Conservation (phyloP, 2,797 vertebrate species). For the Syngnathus rostellatus region DNA sequence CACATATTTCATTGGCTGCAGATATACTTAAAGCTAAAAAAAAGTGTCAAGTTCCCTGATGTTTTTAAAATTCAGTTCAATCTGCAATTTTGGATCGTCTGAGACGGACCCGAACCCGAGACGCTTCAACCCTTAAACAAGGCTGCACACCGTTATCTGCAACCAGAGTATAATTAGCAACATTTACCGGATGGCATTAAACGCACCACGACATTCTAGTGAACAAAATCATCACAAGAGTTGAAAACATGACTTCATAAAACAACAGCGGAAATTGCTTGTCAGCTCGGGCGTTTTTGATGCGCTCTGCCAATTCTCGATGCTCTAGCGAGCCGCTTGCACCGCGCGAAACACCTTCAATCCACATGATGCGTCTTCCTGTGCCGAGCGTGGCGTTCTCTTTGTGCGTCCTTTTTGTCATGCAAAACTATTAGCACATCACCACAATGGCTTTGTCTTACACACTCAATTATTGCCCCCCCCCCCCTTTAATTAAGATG, state of each 20-base stretch:
- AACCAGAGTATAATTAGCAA: too few species aligned
- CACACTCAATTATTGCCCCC: slow-evolving; percentile 43
- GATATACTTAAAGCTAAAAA: too few species aligned
- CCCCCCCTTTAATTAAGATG: slow-evolving; percentile 22
- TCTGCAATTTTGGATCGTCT: too few species aligned
- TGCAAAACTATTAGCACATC: slow-evolving; percentile 43
- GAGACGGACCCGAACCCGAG: too few species aligned
- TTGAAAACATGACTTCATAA: slow-evolving; percentile 21
- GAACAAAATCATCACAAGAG: too few species aligned
- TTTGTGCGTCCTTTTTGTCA: slow-evolving; percentile 46
- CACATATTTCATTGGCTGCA: too few species aligned
- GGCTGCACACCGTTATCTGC: too few species aligned
- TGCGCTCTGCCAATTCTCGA: slow-evolving; percentile 42
- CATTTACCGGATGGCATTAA: slow-evolving; percentile 13
- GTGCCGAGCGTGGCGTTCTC: slow-evolving; percentile 41
- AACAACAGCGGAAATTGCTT: neutral
- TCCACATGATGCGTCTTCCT: slow-evolving; percentile 32
- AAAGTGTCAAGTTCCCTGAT: too few species aligned
- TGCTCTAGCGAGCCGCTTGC: slow-evolving; percentile 58
- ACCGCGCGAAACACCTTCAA: slow-evolving; percentile 46
- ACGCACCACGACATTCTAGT: slow-evolving; percentile 26
- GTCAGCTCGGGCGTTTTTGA: slow-evolving; percentile 26
- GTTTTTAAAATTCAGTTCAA: too few species aligned
- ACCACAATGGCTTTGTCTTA: slow-evolving; percentile 60
- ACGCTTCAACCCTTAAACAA: too few species aligned